Base-by-base conservation (phyloP, 2,113 vertebrate genomes). In the Pedionomus torquatus region DNA sequence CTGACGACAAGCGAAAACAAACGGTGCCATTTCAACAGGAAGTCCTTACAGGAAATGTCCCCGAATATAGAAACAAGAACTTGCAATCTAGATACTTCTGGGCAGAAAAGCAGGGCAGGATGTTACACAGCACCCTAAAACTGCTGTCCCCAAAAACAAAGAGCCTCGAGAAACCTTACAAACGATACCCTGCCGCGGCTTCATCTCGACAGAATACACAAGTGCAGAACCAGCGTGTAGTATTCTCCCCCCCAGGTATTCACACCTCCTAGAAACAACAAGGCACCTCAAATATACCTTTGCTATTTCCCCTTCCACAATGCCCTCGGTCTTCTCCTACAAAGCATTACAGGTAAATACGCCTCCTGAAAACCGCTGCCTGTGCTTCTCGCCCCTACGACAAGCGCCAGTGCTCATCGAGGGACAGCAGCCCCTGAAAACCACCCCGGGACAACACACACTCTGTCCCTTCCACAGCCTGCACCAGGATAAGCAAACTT, bases 391-490 rank as follows among this genome's bases (percentile, higher is more conserved):
- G 3, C 31, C 18, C 2, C 5, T 30, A 7, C 5, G 11, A 26
- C 0, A 0, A 18, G n/a, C 10, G 3, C 19, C 44, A 1, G 13
- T 1, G 28, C 1, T 2, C 33, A 25, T n/a, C 2, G 4, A 48
- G 51, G 37, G 44, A 23, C 69, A 26, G 12, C 23, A 64, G 60
- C 20, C 44, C 68, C 57, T 55, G n/a, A 15, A 48, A 79, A 41
- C 9, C 8, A 1, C 61, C 24, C 31, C 1, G 1, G 35, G 54
- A 35, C 25, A 30, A 13, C n/a, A 15, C n/a, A 2, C 4, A 0
- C 39, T 26, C 17, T 5, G 2, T 25, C 49, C 19, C 24, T 39
- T 33, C 25, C 7, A 4, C 4, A 1, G 35, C 11, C 37, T 19
- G 37, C 0, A 1, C 61, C 17, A 2, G 46, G 37, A 9, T 21